Base-by-base conservation (phyloP, 2,797 vertebrate genomes). In the Bradypodion ventrale region DNA sequence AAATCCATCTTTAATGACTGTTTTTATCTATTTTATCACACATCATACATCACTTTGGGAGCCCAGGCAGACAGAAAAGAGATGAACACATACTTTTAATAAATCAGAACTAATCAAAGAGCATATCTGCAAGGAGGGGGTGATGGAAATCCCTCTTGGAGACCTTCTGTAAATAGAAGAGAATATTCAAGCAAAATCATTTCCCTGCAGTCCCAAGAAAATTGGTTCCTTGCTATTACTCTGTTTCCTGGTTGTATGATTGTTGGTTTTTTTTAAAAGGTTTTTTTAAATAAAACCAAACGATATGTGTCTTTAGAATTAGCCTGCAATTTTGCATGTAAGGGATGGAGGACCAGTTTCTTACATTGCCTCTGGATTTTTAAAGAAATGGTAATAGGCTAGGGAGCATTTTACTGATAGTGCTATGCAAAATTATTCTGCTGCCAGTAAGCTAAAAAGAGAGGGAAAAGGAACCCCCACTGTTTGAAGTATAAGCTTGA, bases 171-270 rank as follows among this genome's bases (percentile, higher is more conserved):
- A 9, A 83, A 0, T 0, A 65, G 65, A 15, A 29, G 66, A 29
- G 77, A n/a, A 1, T 12, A 4, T 69, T 3, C 23, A n/a, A 37
- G 60, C 2, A 42, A n/a, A 0, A 74, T 5, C 16, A 9, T 23
- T 83, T 89, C 72, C 87, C 72, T 56, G 5, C 0, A 23, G 66
- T n/a, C 4, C n/a, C 52, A 78, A 78, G 56, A 25, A 1, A 63
- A 37, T 66, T 63, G 82, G 62, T 68, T 89, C 72, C 77, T 80
- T 84, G 37, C 1, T 77, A 69, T 52, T 27, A 16, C 32, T 59
- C 49, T 35, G 7, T 56, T 35, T 40, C 75, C 16, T 46, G 6
- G 8, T 63, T 12, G 7, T 23, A 13, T 63, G 27, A 9, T 63
- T 63, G 27, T 63, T 29, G 56, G 62, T n/a, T 63, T 19, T 16